A percentile compares a stretch with the other conserved stretches of the same genome.
Evolutionary conservation across 2,888 invertebrate genomes (phyloP).

Genomic region (Maniola hyperantus): DNA sequence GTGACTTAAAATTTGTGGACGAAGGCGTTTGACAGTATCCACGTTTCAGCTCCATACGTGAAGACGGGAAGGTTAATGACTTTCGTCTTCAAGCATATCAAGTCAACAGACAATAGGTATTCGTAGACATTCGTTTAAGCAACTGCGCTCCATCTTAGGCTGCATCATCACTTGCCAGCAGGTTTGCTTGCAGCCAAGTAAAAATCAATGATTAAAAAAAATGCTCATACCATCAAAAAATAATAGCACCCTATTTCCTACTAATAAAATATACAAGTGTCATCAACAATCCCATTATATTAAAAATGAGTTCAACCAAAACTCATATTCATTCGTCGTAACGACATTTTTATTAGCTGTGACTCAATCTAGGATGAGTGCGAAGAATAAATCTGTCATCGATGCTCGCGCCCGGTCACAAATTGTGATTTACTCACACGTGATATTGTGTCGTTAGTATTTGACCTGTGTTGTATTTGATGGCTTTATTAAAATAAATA

Average conservation of each 20-base stretch:
- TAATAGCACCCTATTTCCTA: constrained; percentile 3
- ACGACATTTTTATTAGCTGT: constrained; percentile 76
- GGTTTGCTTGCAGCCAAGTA: too few relatives aligned
- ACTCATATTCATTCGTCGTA: constrained; percentile 69
- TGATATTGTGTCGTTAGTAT: constrained; percentile 55
- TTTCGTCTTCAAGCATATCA: too few relatives aligned
- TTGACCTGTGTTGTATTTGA: constrained; percentile 29
- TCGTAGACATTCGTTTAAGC: too few relatives aligned
- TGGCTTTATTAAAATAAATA: constrained; percentile 7
- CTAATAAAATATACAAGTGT: constrained; percentile 2
- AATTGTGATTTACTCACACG: constrained; percentile 73
- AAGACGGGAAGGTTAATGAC: too few relatives aligned
- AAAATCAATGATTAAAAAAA: too few relatives aligned
- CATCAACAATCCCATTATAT: background rate
- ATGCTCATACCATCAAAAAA: too few relatives aligned
- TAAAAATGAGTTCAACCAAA: constrained; percentile 58
- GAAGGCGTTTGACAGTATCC: too few relatives aligned
- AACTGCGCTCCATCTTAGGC: too few relatives aligned
- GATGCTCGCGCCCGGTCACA: constrained; percentile 70
- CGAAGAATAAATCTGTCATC: constrained; percentile 74
- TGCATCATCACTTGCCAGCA: too few relatives aligned
- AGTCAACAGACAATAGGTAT: too few relatives aligned
- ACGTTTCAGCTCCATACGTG: too few relatives aligned
- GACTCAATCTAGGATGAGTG: constrained; percentile 73
- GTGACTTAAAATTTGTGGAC: too few relatives aligned